Evolutionary conservation across 2,888 invertebrate species (phyloP), one percentile per base, ranked within the genome.

Genomic region (Aphidius colemani): DNA sequence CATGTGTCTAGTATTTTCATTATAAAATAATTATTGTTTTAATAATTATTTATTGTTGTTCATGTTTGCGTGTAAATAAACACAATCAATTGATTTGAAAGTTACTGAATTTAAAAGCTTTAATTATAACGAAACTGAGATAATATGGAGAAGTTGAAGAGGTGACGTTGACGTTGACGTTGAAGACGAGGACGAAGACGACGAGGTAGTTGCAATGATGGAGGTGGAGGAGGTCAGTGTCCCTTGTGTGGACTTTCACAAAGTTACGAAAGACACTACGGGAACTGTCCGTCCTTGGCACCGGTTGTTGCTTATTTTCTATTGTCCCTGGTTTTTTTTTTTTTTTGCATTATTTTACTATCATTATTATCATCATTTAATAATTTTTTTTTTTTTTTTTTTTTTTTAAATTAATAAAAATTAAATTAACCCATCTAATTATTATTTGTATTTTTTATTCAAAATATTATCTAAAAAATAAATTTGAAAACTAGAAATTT

Each of bases 221-320:
- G 71, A 72, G 77, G 74, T 76, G 78, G 75, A 75, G 76, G 82
- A 78, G 82, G 80, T 82, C 82, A 81, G 78, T 82, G 82, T 80
- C 81, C 81, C 74, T 72, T 74, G 73, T 72, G 78, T 75, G 76
- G 77, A 82, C 82, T 82, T 82, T 82, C 82, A 82, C 82, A 78
- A 79, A 79, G 79, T 82, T 82, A 81, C 81, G 81, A 82, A 82
- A 65, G 61, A 82, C 78, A 68, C 66, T 63, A 57, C 70, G 77
- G 76, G 76, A 78, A 79, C 80, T 77, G 79, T 74, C 76, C 79
- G 82, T 82, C 81, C 81, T 82, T 81, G 81, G 81, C 82, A 81
- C 78, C 80, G 79, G 81, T 76, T 80, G 77, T 72, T 74, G 79
- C 60, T 74, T 76, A 75, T 81, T 79, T 80, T 81, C 80, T 78